Conservation (phyloP, 2,113 vertebrate species). For the Butorides virescens region DNA sequence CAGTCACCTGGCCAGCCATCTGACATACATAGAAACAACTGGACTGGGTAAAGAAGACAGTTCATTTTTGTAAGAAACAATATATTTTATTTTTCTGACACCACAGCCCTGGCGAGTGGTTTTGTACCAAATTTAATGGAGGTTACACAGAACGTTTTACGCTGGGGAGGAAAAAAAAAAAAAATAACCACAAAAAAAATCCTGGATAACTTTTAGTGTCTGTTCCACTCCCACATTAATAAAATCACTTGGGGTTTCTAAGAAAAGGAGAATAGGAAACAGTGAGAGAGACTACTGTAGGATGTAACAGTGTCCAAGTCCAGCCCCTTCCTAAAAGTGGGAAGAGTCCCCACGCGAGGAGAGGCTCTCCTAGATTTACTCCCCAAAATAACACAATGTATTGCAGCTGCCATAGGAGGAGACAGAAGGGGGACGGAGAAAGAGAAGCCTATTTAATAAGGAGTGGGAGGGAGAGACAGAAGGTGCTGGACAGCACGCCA, state of each 20-base stretch:
- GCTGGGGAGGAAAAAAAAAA: slow-evolving; percentile 86
- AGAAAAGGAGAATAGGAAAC: slow-evolving; percentile 79
- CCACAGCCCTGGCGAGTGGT: slow-evolving; percentile 95
- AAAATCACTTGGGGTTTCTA: slow-evolving; percentile 79
- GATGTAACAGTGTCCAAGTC: slow-evolving; percentile 71
- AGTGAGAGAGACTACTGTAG: slow-evolving; percentile 70
- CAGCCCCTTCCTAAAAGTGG: slow-evolving; percentile 64
- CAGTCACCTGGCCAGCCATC: background rate
- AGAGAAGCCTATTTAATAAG: slow-evolving; percentile 66
- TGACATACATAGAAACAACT: background rate
- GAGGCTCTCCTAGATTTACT: slow-evolving; percentile 70
- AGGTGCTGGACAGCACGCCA: slow-evolving; percentile 75
- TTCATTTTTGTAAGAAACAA: slow-evolving; percentile 93
- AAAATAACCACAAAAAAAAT: slow-evolving; percentile 81
- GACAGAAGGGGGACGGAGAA: slow-evolving; percentile 47
- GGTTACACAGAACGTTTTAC: slow-evolving; percentile 99
- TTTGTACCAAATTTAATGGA: slow-evolving; percentile 99
- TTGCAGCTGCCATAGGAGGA: slow-evolving; percentile 78
- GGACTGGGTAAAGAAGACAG: slow-evolving; percentile 44
- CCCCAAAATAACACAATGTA: slow-evolving; percentile 74
- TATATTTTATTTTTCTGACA: slow-evolving; percentile 99
- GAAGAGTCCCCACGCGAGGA: slow-evolving; percentile 56
- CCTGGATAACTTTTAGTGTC: slow-evolving; percentile 82
- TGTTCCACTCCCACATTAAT: slow-evolving; percentile 82
- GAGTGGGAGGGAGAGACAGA: slow-evolving; percentile 73